These are phyloP conservation scores for Orbicella faveolata DNA, from an alignment of 64 coral and sea anemone species.

Conservation along the genomic window DNA sequence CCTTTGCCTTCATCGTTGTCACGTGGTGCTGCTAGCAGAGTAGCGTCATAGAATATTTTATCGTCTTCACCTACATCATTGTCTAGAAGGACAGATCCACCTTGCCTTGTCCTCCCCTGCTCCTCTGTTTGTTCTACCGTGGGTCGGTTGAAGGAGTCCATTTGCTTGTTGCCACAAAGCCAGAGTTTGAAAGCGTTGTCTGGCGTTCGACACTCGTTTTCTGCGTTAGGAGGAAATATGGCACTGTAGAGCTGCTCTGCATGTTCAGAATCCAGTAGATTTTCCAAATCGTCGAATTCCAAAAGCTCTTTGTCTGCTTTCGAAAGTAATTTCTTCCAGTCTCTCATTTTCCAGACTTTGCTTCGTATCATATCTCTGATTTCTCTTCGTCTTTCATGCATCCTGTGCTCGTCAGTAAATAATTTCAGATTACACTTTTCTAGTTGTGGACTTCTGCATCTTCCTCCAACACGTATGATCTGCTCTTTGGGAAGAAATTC, in stretches of 20 bases:
- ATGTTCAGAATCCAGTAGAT: background rate
- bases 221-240: background rate
- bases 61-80: background rate
- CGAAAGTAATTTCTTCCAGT: background rate
- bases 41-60: background rate
- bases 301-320: background rate
- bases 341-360: background rate
- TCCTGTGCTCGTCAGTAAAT: background rate
- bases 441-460: constrained; percentile 45
- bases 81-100: background rate
- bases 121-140: background rate
- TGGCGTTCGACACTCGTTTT: background rate
- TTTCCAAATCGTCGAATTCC: constrained; percentile 11
- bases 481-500: constrained; percentile 15
- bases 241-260: background rate
- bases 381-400: background rate
- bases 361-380: background rate
- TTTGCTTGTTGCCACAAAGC: background rate
- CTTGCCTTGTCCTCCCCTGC: background rate
- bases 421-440: constrained; percentile 39
- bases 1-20: background rate
- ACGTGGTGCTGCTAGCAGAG: background rate
- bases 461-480: constrained; percentile 56
- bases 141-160: background rate
- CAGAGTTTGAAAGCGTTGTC: constrained; percentile 10